Conservation (phyloP, 53 echinoderm and acorn worm genomes). For the Pentamera pediparva region DNA sequence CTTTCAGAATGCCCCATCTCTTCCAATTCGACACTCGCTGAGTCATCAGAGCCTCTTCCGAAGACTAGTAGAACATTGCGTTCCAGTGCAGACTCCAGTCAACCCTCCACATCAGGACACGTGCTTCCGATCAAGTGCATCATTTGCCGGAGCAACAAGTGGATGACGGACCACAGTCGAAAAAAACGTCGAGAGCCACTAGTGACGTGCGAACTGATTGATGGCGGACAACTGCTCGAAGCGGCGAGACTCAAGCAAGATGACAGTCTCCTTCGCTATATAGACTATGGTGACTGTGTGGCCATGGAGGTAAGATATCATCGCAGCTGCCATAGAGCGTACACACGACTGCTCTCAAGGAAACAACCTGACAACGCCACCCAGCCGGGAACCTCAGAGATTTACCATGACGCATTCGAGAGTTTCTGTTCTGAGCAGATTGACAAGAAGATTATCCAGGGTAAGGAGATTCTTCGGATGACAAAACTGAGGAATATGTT, state of each 20-base stretch:
- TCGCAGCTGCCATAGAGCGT: constrained; percentile 18
- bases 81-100: too few relatives aligned
- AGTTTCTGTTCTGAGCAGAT: constrained; percentile 27
- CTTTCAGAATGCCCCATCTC: too few relatives aligned
- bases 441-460: constrained; percentile 18
- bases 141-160: too few relatives aligned
- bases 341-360: too few relatives aligned
- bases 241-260: constrained; percentile 28
- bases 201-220: constrained; percentile 29
- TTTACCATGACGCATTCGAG: constrained; percentile 8
- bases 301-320: constrained; percentile 41
- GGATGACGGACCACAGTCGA: too few relatives aligned
- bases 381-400: background rate
- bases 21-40: too few relatives aligned
- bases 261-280: constrained; percentile 5
- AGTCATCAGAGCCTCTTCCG: too few relatives aligned
- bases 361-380: background rate
- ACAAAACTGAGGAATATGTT: constrained; percentile 27
- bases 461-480: constrained; percentile 36
- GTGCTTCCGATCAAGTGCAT: too few relatives aligned
- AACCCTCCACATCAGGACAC: too few relatives aligned
- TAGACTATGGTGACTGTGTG: constrained; percentile 30
- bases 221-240: constrained; percentile 30
- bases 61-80: too few relatives aligned
- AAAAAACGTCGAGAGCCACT: too few relatives aligned